These are phyloP conservation scores for Barnardius zonarius DNA, from an alignment of 2,113 vertebrate species.

Conservation along the genomic window DNA sequence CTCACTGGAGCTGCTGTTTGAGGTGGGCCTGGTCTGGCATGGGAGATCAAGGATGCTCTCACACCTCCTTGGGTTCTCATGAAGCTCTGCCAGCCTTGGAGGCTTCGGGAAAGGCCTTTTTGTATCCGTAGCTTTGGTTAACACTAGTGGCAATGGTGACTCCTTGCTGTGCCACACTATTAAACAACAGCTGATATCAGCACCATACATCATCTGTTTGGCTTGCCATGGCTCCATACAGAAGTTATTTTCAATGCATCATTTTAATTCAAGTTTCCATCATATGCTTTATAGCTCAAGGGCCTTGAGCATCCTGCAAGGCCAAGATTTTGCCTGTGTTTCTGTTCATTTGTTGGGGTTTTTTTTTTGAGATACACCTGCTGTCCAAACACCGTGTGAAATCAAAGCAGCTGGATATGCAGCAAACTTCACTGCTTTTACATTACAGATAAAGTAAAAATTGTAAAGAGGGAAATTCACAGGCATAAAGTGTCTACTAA, in stretches of 20 bases:
- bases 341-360: background rate
- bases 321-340: background rate
- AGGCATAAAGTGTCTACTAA: slow-evolving; percentile 20
- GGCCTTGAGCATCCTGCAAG: background rate
- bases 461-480: slow-evolving; percentile 36
- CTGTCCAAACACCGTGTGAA: background rate
- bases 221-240: background rate
- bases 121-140: background rate
- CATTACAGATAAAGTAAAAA: slow-evolving; percentile 36
- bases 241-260: background rate
- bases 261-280: background rate
- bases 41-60: background rate
- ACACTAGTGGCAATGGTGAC: background rate
- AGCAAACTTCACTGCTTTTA: slow-evolving; percentile 15
- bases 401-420: slow-evolving; percentile 36
- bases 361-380: background rate
- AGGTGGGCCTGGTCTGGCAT: background rate
- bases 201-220: background rate
- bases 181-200: background rate
- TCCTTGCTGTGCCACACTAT: background rate
- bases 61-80: accelerated
- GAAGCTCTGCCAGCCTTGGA: background rate
- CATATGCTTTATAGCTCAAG: background rate
- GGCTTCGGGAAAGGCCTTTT: background rate
- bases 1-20: background rate